Evolutionary conservation across 2,797 vertebrate genomes (phyloP).

Genomic region (Morelia viridis): DNA sequence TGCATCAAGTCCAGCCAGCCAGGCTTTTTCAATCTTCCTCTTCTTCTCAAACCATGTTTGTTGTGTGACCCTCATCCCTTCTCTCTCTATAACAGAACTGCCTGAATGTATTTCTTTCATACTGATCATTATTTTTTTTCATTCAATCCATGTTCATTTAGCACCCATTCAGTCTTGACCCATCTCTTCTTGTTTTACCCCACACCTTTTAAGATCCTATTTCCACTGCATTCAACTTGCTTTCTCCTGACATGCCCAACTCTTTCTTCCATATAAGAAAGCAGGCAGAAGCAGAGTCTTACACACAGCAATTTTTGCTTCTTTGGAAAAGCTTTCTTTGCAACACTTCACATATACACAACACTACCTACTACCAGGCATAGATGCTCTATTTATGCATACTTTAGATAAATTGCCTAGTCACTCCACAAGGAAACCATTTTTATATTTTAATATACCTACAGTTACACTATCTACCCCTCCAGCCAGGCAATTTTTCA

Average conservation of each 20-base stretch:
- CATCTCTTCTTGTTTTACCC: not conserved
- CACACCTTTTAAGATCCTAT: not conserved
- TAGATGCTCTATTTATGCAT: not conserved
- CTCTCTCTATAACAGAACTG: not conserved
- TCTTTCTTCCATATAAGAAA: not conserved
- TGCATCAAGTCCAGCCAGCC: not conserved
- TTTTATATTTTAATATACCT: not conserved
- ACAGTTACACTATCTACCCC: not conserved
- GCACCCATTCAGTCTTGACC: not conserved
- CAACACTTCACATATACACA: not conserved
- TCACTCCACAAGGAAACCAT: not conserved
- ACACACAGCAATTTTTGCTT: not conserved
- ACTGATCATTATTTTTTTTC: not conserved
- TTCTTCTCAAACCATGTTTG: not conserved
- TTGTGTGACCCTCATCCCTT: not conserved
- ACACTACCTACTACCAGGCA: not conserved
- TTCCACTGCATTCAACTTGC: not conserved
- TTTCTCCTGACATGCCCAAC: not conserved
- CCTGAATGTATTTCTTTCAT: not conserved
- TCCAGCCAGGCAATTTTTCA: not conserved
- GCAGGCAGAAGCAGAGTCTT: not conserved
- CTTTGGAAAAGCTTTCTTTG: not conserved
- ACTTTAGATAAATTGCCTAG: not conserved
- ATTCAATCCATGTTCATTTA: not conserved
- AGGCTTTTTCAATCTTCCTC: not conserved